Conservation (phyloP, 2,888 invertebrate species). For the Drosophila yooni region DNA sequence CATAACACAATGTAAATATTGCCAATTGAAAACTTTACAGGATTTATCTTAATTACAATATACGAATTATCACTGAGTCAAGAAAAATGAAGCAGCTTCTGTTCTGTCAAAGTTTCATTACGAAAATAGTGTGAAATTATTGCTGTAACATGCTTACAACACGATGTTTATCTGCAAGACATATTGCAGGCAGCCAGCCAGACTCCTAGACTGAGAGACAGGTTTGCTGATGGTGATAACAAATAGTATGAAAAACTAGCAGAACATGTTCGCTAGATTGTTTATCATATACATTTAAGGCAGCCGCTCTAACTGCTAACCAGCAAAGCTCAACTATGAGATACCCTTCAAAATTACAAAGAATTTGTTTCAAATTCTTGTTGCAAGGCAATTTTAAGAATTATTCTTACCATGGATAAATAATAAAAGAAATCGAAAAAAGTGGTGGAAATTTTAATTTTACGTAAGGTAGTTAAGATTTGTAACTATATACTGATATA, state of each 20-base stretch:
- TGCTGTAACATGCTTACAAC: conserved; percentile 18
- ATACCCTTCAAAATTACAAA: conserved; percentile 12
- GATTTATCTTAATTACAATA: neutral
- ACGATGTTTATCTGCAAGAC: conserved; percentile 62
- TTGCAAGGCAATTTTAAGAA: neutral
- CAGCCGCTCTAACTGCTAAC: neutral
- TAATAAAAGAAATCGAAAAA: neutral
- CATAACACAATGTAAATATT: neutral
- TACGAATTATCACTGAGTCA: neutral
- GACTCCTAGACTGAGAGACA: conserved; percentile 10
- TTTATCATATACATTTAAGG: conserved; percentile 52
- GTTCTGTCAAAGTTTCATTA: conserved; percentile 29
- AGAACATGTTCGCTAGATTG: conserved; percentile 20
- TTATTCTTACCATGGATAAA: neutral
- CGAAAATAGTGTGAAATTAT: conserved; percentile 34
- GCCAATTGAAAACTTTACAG: neutral
- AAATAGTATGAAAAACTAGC: conserved; percentile 10
- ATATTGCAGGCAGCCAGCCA: conserved; percentile 43
- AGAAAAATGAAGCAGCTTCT: neutral
- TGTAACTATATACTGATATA: neutral
- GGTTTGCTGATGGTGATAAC: conserved; percentile 4
- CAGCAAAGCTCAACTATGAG: neutral
- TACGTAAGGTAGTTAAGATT: neutral
- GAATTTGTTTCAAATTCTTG: too few species aligned
- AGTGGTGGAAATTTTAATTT: neutral